A percentile compares a stretch with the other conserved stretches of the same genome.
These are phyloP conservation scores for Scaptomyza polygonia DNA, from an alignment of 2,888 invertebrate genomes.

Conservation along the genomic window DNA sequence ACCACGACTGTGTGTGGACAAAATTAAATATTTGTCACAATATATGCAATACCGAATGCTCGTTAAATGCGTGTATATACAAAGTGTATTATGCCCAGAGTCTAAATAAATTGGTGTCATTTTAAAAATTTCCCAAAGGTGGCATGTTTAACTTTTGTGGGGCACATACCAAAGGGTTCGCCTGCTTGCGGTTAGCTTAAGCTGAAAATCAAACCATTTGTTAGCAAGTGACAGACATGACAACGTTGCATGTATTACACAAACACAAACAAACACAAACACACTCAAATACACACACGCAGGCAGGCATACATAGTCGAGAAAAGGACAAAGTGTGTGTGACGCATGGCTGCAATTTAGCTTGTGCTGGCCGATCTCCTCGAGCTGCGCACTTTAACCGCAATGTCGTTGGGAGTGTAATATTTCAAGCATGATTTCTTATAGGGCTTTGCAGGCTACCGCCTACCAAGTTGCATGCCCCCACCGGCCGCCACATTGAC, in stretches of 20 bases:
- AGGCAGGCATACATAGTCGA: slow-evolving; percentile 9
- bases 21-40: slow-evolving; percentile 70
- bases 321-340: slow-evolving; percentile 46
- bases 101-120: slow-evolving; percentile 75
- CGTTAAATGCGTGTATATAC: slow-evolving; percentile 14
- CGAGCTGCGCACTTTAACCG: slow-evolving; percentile 74
- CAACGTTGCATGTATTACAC: slow-evolving; percentile 71
- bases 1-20: slow-evolving; percentile 46
- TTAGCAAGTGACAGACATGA: slow-evolving; percentile 69
- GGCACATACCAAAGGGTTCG: slow-evolving; percentile 16
- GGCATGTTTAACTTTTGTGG: slow-evolving; percentile 62
- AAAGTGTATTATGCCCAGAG: slow-evolving; percentile 4
- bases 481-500: slow-evolving; percentile 63
- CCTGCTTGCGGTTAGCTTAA: slow-evolving; percentile 57
- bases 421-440: slow-evolving; percentile 81
- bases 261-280: slow-evolving; percentile 36
- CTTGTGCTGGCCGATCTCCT: slow-evolving; percentile 48
- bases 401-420: slow-evolving; percentile 71
- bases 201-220: slow-evolving; percentile 78
- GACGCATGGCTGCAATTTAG: slow-evolving; percentile 73
- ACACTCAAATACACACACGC: slow-evolving; percentile 37
- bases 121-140: slow-evolving; percentile 77
- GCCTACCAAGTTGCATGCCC: slow-evolving; percentile 9
- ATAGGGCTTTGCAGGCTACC: slow-evolving; percentile 52
- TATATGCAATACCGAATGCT: slow-evolving; percentile 54